Evolutionary conservation across 2,113 vertebrate species (phyloP).

Genomic region (Spea multiplicata): DNA sequence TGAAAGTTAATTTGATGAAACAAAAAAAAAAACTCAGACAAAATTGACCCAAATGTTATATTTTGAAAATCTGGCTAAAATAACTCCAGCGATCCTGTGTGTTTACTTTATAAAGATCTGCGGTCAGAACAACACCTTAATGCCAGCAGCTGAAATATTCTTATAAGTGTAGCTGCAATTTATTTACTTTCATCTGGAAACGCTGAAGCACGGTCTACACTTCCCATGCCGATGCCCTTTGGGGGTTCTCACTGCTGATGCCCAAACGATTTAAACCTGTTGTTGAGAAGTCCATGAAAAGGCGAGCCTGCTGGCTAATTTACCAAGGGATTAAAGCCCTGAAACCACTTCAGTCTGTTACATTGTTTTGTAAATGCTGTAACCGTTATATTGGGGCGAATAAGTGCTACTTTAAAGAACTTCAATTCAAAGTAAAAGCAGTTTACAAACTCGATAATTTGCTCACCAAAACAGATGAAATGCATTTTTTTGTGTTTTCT

Average conservation of each 20-base stretch:
- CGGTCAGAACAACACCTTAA: not conserved
- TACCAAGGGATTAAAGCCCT: constrained; percentile 82
- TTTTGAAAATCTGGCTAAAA: too few relatives aligned
- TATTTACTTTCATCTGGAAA: constrained; percentile 16
- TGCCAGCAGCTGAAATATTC: not conserved
- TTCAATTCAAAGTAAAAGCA: constrained; percentile 61
- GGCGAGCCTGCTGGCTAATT: constrained; percentile 81
- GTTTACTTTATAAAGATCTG: too few relatives aligned
- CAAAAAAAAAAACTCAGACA: too few relatives aligned
- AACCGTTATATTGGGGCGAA: constrained; percentile 54
- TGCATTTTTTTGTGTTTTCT: too few relatives aligned
- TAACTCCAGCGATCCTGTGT: too few relatives aligned
- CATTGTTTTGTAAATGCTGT: constrained; percentile 63
- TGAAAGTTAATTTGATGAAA: too few relatives aligned
- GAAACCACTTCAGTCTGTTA: constrained; percentile 79
- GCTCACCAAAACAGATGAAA: not conserved
- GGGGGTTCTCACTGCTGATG: constrained; percentile 62
- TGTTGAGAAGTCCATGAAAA: constrained; percentile 66
- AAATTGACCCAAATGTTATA: too few relatives aligned
- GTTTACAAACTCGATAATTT: constrained; percentile 52
- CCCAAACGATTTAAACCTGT: constrained; percentile 74
- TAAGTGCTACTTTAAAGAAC: constrained; percentile 63
- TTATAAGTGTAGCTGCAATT: not conserved
- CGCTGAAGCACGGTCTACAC: constrained; percentile 39
- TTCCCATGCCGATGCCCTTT: constrained; percentile 66